phyloP scores from a whole-genome alignment of 2,797 vertebrate species.

The Gouania willdenowi region DNA sequence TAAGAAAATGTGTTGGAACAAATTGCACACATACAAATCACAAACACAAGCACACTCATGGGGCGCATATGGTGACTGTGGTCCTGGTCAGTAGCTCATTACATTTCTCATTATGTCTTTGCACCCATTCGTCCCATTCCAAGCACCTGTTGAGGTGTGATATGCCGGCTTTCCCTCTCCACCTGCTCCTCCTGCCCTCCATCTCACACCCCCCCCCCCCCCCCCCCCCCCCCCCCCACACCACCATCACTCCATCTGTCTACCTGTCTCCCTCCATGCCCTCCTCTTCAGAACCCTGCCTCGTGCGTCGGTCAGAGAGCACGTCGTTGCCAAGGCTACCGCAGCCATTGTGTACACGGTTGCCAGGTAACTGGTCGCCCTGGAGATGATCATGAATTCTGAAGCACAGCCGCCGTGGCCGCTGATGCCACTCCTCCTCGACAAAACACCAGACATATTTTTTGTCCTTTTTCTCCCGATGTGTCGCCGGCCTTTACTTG shows the following conservation, averaged over 20 bases:
- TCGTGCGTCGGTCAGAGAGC: slow-evolving; percentile 38
- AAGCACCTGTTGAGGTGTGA: slow-evolving; percentile 71
- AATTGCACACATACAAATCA: slow-evolving; percentile 1
- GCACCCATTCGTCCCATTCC: slow-evolving; percentile 46
- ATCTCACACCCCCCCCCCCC: slow-evolving; percentile 52
- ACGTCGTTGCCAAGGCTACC: slow-evolving; percentile 76
- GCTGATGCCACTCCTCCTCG: slow-evolving; percentile 18
- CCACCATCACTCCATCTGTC: slow-evolving; percentile 61
- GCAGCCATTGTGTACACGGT: slow-evolving; percentile 79
- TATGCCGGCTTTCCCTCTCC: slow-evolving; percentile 40
- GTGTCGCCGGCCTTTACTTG: slow-evolving; percentile 29
- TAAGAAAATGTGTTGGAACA: too few relatives aligned
- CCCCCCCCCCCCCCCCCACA: slow-evolving; percentile 51
- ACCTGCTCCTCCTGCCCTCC: slow-evolving; percentile 54
- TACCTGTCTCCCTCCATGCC: slow-evolving; percentile 43
- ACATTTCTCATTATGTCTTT: slow-evolving; percentile 65
- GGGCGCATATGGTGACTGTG: slow-evolving; percentile 43
- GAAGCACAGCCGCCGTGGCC: slow-evolving; percentile 25
- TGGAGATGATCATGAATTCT: slow-evolving; percentile 76
- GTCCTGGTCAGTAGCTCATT: slow-evolving; percentile 54
- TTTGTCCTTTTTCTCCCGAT: slow-evolving; percentile 9
- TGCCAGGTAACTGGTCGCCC: slow-evolving; percentile 79
- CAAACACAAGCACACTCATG: slow-evolving; percentile 4
- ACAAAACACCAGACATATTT: slow-evolving; percentile 60
- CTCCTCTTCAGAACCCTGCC: slow-evolving; percentile 43